Base-by-base conservation (phyloP, 2,888 invertebrate species). In the Eupithecia pulchellata region DNA sequence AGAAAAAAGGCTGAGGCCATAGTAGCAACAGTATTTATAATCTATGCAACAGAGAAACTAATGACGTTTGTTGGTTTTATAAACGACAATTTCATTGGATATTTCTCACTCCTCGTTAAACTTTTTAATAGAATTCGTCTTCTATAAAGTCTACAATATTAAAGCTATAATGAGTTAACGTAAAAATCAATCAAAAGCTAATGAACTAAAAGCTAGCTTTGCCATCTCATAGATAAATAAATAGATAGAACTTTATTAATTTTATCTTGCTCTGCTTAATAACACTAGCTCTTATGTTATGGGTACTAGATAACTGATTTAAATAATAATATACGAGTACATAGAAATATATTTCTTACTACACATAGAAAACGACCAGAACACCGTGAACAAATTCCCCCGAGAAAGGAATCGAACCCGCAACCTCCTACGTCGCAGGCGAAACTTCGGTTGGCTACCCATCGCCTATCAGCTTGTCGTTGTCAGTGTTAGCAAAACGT, bases 401-500 rank as follows among this genome's bases (percentile, higher is more conserved):
- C n/a, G n/a, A n/a, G n/a, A n/a, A n/a, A n/a, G n/a, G n/a, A n/a
- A n/a, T n/a, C n/a, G n/a, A n/a, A n/a, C n/a, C n/a, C n/a, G n/a
- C n/a, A n/a, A n/a, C n/a, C n/a, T n/a, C n/a, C n/a, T n/a, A n/a
- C n/a, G n/a, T n/a, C n/a, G n/a, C n/a, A n/a, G n/a, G n/a, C n/a
- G n/a, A n/a, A n/a, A n/a, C n/a, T n/a, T n/a, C n/a, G n/a, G n/a
- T n/a, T n/a, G n/a, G n/a, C n/a, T n/a, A n/a, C n/a, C n/a, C n/a
- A n/a, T n/a, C n/a, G 34, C 0, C 11, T 4, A 52, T 20, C 5
- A 52, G 57, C 57, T 29, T 29, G 29, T 17, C 3, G 2, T 29
- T 29, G 8, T 8, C 27, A 57, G 57, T 57, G 57, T 34, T 36
- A 60, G 86, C 88, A 89, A 61, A 65, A 72, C 81, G 81, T 86